These are phyloP conservation scores for Anoplius nigerrimus DNA, from an alignment of 2,888 invertebrate genomes.

Conservation along the genomic window DNA sequence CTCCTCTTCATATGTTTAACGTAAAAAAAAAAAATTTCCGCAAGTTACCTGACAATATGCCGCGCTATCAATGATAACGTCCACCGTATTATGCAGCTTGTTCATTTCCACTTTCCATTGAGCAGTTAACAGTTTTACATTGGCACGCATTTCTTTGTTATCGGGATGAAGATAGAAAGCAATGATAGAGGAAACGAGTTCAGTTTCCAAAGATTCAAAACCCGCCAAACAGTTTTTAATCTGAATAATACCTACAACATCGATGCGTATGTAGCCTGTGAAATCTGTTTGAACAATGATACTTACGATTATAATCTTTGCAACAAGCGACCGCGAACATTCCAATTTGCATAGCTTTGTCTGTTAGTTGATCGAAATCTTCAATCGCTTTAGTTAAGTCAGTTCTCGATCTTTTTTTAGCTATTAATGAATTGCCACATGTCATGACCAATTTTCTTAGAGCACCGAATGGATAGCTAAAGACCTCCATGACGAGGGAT, in stretches of 20 bases:
- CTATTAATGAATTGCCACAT: conserved; percentile 67
- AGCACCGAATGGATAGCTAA: conserved; percentile 67
- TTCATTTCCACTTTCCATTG: conserved; percentile 80
- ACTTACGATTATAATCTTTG: conserved; percentile 74
- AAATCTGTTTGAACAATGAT: conserved; percentile 12
- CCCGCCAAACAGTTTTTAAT: conserved; percentile 82
- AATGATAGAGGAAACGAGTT: conserved; percentile 80
- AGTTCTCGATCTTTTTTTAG: conserved; percentile 58
- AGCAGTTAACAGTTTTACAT: conserved; percentile 76
- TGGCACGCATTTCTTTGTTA: conserved; percentile 76
- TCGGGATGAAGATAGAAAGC: conserved; percentile 75
- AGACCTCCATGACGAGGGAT: conserved; percentile 77
- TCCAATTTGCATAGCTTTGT: conserved; percentile 82
- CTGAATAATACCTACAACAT: conserved; percentile 77
- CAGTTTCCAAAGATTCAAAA: conserved; percentile 82
- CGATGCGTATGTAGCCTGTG: neutral
- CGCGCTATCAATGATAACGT: conserved; percentile 82
- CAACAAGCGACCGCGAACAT: conserved; percentile 82
- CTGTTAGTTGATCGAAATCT: conserved; percentile 82
- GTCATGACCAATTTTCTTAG: conserved; percentile 69
- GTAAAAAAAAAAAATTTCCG: conserved; percentile 8
- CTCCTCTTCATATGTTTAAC: conserved; percentile 3
- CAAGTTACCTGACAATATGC: conserved; percentile 81
- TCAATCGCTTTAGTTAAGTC: conserved; percentile 78
- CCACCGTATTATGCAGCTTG: conserved; percentile 78